Evolutionary conservation across 2,797 vertebrate species (phyloP), one percentile per base, ranked within the genome.

Genomic region (Hozukius guyotensis): DNA sequence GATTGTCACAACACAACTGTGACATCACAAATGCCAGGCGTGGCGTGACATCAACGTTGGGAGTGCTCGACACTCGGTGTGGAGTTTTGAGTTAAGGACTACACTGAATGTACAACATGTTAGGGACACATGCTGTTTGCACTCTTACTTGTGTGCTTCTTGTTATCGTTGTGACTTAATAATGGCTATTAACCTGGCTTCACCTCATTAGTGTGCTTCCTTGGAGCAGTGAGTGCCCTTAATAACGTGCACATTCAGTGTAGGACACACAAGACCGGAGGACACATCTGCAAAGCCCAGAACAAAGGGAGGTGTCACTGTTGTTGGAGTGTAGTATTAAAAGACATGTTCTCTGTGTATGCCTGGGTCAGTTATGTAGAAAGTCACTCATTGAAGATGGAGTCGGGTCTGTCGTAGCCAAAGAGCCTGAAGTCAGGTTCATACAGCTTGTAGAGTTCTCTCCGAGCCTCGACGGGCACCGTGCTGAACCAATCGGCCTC

Each of bases 351-450:
- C 10, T 78, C 6, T 68, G 20, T 53, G 31, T 22, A 34, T 20
- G 59, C 52, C 63, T 14, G 67, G 7, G 68, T 92, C 80, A 92
- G 85, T 92, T 94, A 70, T 91, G 88, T 59, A 95, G 93, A 60
- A 96, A 87, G 77, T 94, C 89, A 94, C 85, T 94, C 93, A 3
- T 94, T 87, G 74, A 95, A 87, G 76, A 95, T 36, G 0, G 89
- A 90, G n/a, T 97, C 97, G 0, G 98, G 98, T 81, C 94, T 97
- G 34, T 96, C 95, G 72, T 99, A 99, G 42, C 97, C 98, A 42
- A 99, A 99, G 60, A 99, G 96, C 77, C 96, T 96, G 81, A 98
- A 99, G 87, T 99, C 98, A 0, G 97, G 96, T 77, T 98, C 97
- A 0, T 98, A 99, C 64, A 99, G 95, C 69, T 97, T 96, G 93